Evolutionary conservation across 2,797 vertebrate species (phyloP), one percentile per base, ranked within the genome.

Genomic region (Furcifer pardalis): DNA sequence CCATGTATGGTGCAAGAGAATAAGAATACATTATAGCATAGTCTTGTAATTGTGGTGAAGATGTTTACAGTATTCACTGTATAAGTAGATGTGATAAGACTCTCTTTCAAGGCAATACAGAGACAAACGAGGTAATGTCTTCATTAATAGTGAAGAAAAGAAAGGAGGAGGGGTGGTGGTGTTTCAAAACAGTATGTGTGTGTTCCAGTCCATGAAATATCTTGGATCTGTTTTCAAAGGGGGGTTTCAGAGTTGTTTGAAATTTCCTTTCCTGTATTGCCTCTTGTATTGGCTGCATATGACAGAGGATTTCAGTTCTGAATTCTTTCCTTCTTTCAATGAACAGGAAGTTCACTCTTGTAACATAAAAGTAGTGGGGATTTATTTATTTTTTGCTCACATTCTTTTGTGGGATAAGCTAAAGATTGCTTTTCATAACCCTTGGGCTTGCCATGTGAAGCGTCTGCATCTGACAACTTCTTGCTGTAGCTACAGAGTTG

Each of bases 1-100:
- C 86, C 27, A 84, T 91, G 88, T 81, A 88, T 30, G 91, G 81
- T 80, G 86, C 66, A 52, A 66, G 74, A 84, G 44, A 89, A 66
- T 15, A 3, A 84, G 81, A 81, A 79, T 7, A 69, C 79, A 49
- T 88, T 81, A 79, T 42, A 82, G 44, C 83, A 83, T 88, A 89
- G 85, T 89, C 88, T 86, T 56, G 1, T 46, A 30, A 85, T 87
- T 89, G 44, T 81, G 80, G 66, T 83, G 84, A 76, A 91, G 5
- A 40, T 72, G 49, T 76, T 85, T 84, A n/a, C n/a, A n/a, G n/a
- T n/a, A 60, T 87, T 91, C 65, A 32, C 81, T 79, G 82, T 76
- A 35, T 69, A 56, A 80, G 81, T 86, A 66, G 13, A 13, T 88
- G 79, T 65, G 83, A 88, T 82, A 86, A 59, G 30, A 7, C n/a